Conservation (phyloP, 92 coral and sea anemone genomes). For the Anthopleura xanthogrammica region DNA sequence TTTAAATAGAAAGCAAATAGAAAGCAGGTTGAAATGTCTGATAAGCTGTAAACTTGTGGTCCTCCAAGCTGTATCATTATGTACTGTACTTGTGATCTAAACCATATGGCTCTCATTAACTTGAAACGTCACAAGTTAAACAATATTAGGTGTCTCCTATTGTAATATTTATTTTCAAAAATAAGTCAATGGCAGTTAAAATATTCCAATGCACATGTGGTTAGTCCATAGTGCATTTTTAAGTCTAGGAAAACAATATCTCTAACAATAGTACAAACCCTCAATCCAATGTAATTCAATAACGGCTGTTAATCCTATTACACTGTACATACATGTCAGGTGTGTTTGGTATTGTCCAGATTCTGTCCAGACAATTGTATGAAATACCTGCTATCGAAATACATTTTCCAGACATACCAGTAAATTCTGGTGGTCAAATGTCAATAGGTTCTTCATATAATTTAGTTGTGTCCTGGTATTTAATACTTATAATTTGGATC, state of each 20-base stretch:
- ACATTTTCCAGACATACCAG: neutral
- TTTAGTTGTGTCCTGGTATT: too few species aligned
- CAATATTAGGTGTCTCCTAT: neutral
- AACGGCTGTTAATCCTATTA: slow-evolving; percentile 19
- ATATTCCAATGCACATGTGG: neutral
- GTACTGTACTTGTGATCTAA: neutral
- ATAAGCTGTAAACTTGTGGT: neutral
- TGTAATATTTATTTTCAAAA: neutral
- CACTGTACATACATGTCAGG: slow-evolving; percentile 2
- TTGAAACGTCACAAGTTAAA: neutral
- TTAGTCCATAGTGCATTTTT: neutral
- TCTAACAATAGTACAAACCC: too few species aligned
- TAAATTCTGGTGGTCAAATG: too few species aligned
- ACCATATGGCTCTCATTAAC: neutral
- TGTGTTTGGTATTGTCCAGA: slow-evolving; percentile 8
- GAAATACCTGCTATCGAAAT: neutral
- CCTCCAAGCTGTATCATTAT: neutral
- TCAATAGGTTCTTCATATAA: too few species aligned
- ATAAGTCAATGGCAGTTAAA: neutral
- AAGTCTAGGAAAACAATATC: neutral
- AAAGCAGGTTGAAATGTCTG: neutral
- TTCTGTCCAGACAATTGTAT: slow-evolving; percentile 6
- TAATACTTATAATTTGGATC: too few species aligned
- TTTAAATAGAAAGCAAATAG: neutral
- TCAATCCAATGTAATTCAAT: neutral